phyloP scores from a whole-genome alignment of 2,113 vertebrate species.

The Hyla sarda region DNA sequence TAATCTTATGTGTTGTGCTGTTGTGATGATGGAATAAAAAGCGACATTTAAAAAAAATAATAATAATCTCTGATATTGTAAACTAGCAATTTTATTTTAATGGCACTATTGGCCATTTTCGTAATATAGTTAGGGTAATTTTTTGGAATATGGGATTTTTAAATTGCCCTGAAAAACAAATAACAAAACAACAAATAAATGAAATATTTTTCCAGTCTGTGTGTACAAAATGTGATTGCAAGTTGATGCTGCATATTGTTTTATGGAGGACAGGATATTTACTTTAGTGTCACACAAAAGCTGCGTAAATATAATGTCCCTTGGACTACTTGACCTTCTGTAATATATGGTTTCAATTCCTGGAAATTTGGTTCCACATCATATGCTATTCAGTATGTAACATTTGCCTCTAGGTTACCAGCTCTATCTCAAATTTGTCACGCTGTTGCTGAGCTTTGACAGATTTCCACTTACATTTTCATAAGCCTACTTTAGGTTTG shows the following conservation, averaged over 20 bases:
- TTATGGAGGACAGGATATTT: conserved; percentile 20
- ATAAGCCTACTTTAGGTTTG: conserved; percentile 32
- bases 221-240: not conserved
- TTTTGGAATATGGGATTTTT: not conserved
- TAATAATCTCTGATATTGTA: no score
- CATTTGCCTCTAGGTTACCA: conserved; percentile 26
- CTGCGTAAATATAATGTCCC: conserved; percentile 29
- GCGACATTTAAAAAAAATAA: no score
- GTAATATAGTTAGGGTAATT: no score
- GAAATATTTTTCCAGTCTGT: not conserved
- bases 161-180: conserved; percentile 8
- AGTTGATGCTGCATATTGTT: not conserved
- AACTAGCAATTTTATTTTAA: no score
- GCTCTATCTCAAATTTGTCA: conserved; percentile 39
- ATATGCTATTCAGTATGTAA: conserved; percentile 30
- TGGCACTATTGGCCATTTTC: no score
- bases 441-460: conserved; percentile 29
- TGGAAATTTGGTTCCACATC: conserved; percentile 42
- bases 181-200: not conserved
- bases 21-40: no score
- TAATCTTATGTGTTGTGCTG: no score
- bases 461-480: conserved; percentile 45
- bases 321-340: conserved; percentile 18
- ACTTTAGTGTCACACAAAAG: conserved; percentile 22
- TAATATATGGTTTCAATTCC: conserved; percentile 39